Base-by-base conservation (phyloP, 1,140 invertebrate species). In the Reticulitermes speratus region DNA sequence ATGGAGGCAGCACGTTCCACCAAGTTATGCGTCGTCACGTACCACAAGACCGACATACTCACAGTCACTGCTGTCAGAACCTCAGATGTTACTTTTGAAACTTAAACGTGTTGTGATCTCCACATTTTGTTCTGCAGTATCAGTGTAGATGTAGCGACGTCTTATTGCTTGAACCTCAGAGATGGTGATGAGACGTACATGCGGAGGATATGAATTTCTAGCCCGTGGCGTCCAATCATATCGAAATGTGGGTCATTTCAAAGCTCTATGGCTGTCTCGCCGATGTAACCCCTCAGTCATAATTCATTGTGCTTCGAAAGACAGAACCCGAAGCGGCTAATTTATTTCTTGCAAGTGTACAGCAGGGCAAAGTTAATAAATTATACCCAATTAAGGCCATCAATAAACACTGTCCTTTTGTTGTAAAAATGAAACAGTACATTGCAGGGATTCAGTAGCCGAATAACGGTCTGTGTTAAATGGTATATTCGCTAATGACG, bases 321-420 rank as follows among this genome's bases (percentile, higher is more conserved):
- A 75, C 65, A 75, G n/a, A 30, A 75, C 25, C n/a, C n/a, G 65
- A n/a, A 75, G n/a, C 16, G 7, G n/a, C 65, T 75, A 75, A 75
- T 75, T 75, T 75, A 75, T 75, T 75, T 75, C 65, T 75, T 75
- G 25, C 65, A 75, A 75, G n/a, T 75, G 65, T 75, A 75, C 65
- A 75, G n/a, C 25, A 16, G 65, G n/a, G 65, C n/a, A 75, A 30
- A 30, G 65, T 75, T 75, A 75, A 75, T 75, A 30, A 75, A 75
- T 75, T 30, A 30, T 30, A 30, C 25, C 65, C 25, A 75, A 75
- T 75, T 75, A 75, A 75, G 65, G n/a, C n/a, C n/a, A 75, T 75
- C 65, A 75, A 75, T 75, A 75, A n/a, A n/a, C 65, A 30, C n/a
- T 75, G 65, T 75, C 65, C 65, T 75, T 75, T 75, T 75, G 65